These are phyloP conservation scores for Colletes collaris DNA, from an alignment of 2,888 invertebrate species.

Conservation along the genomic window DNA sequence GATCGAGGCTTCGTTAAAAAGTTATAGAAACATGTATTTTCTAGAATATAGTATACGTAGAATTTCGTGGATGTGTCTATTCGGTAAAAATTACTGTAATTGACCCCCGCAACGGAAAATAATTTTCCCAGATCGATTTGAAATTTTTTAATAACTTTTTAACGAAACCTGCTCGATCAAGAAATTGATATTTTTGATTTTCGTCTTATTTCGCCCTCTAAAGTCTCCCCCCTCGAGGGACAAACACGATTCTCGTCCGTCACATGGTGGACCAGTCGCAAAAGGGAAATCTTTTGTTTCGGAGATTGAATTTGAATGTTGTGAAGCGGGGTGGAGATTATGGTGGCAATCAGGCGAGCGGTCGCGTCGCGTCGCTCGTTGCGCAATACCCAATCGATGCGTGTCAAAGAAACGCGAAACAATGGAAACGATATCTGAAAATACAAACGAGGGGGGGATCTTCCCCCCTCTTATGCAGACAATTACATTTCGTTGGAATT, in stretches of 20 bases:
- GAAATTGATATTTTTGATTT: too few species aligned
- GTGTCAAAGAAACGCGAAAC: constrained; percentile 19
- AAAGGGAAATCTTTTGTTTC: constrained; percentile 23
- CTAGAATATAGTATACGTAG: too few species aligned
- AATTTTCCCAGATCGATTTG: too few species aligned
- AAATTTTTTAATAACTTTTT: too few species aligned
- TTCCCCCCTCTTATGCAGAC: constrained; percentile 6
- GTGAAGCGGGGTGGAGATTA: neutral
- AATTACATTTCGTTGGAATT: constrained; percentile 57
- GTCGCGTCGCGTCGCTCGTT: neutral
- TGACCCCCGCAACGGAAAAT: too few species aligned
- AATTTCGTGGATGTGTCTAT: too few species aligned
- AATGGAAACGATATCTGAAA: constrained; percentile 51
- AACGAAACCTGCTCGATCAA: too few species aligned
- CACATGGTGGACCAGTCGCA: constrained; percentile 22
- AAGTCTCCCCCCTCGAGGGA: too few species aligned
- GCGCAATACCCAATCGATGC: constrained; percentile 35
- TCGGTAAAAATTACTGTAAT: too few species aligned
- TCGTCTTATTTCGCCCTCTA: too few species aligned
- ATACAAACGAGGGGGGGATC: constrained; percentile 28
- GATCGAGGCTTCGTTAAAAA: too few species aligned
- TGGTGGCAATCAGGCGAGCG: neutral
- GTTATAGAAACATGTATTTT: too few species aligned
- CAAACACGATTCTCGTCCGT: neutral
- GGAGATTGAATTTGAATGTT: constrained; percentile 22